A percentile compares a stretch with the other conserved stretches of the same genome.
Conservation (phyloP, 2,113 vertebrate genomes). For the Elephantulus edwardii region DNA sequence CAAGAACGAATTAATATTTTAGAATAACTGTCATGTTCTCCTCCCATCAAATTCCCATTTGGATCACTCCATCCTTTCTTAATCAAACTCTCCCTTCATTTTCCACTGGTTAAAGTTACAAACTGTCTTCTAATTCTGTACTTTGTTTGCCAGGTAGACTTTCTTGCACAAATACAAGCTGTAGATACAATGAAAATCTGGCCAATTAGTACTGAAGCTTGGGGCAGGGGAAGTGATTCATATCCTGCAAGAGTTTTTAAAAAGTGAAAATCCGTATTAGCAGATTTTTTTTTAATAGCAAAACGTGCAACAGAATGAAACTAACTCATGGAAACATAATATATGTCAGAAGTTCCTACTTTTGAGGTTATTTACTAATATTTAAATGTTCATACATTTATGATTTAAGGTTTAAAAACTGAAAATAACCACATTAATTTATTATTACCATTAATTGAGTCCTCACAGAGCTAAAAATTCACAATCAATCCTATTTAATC, state of each 20-base stretch:
- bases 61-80: not conserved
- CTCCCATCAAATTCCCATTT: not conserved
- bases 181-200: conserved; percentile 47
- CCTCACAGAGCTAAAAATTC: conserved; percentile 35
- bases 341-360: conserved; percentile 12
- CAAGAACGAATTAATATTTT: conserved; percentile 46
- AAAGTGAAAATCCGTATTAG: conserved; percentile 62
- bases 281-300: conserved; percentile 56
- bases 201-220: conserved; percentile 41
- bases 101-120: not conserved
- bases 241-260: conserved; percentile 57
- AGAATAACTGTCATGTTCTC: not conserved
- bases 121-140: conserved; percentile 17
- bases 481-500: conserved; percentile 27
- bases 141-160: not conserved
- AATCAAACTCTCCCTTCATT: conserved; percentile 26
- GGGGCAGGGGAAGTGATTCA: conserved; percentile 62
- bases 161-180: conserved; percentile 19
- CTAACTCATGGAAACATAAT: conserved; percentile 22
- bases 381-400: not conserved
- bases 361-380: conserved; percentile 56
- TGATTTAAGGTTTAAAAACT: conserved; percentile 33
- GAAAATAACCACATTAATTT: conserved; percentile 2
- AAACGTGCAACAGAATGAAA: conserved; percentile 51
- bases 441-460: conserved; percentile 3